Conservation (phyloP, 2,888 invertebrate species). For the Agrochola litura region DNA sequence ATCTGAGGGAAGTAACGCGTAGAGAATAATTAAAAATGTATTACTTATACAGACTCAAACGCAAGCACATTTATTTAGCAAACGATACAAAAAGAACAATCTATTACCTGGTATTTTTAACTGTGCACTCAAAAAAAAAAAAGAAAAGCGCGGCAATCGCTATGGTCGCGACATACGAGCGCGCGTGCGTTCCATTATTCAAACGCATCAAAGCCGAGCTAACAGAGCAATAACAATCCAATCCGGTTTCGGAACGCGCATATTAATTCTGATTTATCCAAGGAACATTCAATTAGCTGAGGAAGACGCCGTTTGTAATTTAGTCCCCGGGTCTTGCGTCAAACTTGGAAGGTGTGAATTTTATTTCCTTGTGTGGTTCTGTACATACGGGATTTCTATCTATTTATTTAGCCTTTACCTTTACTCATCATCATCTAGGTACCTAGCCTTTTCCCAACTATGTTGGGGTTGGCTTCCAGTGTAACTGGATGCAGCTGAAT, state of each 20-base stretch:
- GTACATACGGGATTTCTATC: not conserved
- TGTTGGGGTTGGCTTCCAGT: not conserved
- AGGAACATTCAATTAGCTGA: slow-evolving; percentile 83
- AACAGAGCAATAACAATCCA: slow-evolving; percentile 79
- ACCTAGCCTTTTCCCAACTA: not conserved
- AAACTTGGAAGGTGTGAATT: slow-evolving; percentile 39
- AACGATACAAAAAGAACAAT: not conserved
- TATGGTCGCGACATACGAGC: slow-evolving; percentile 67
- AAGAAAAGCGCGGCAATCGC: slow-evolving; percentile 52
- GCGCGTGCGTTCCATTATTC: slow-evolving; percentile 70
- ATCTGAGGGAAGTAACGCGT: not conserved
- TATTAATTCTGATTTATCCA: slow-evolving; percentile 82
- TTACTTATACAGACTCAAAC: not conserved
- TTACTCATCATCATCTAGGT: no score
- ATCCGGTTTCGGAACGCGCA: slow-evolving; percentile 74
- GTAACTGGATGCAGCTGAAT: not conserved
- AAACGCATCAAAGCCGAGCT: slow-evolving; percentile 74
- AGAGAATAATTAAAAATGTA: not conserved
- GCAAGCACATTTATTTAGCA: slow-evolving; percentile 15
- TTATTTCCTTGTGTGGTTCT: slow-evolving; percentile 58
- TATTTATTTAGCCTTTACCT: not conserved
- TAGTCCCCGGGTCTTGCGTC: slow-evolving; percentile 65
- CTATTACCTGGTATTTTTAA: slow-evolving; percentile 52
- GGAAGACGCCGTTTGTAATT: slow-evolving; percentile 78
- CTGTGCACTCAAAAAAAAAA: slow-evolving; percentile 27